Evolutionary conservation across 2,113 vertebrate genomes (phyloP).

Genomic region (Melanotaenia duboulayi): DNA sequence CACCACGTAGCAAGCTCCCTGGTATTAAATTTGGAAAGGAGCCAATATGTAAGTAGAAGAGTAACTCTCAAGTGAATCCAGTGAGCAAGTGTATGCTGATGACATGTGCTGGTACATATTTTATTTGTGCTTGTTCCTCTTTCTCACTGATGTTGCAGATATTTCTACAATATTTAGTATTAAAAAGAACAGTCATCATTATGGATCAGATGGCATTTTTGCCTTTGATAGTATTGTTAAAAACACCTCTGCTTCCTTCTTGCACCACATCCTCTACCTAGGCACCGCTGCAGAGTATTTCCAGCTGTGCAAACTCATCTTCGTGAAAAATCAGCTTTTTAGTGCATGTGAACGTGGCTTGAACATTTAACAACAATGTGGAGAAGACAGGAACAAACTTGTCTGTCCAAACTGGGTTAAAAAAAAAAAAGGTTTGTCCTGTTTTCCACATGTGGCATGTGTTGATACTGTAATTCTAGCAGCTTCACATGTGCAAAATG

Average conservation of each 20-base stretch:
- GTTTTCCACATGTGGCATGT: neutral
- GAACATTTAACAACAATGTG: neutral
- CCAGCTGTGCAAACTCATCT: slow-evolving; percentile 1
- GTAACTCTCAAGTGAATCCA: neutral
- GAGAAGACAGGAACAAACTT: neutral
- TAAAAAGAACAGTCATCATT: neutral
- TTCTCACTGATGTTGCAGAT: neutral
- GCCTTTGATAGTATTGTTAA: neutral
- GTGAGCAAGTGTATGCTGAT: neutral
- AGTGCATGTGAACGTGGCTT: neutral
- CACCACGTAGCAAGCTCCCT: neutral
- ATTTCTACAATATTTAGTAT: neutral
- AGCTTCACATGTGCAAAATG: slow-evolving; percentile 18
- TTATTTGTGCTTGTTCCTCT: neutral
- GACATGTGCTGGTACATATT: neutral
- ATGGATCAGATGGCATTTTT: neutral
- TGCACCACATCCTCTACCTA: neutral
- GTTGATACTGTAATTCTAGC: neutral
- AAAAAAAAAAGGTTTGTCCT: neutral
- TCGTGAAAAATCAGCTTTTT: neutral
- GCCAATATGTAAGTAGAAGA: neutral
- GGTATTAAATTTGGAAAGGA: neutral
- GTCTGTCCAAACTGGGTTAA: neutral
- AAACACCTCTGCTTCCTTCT: neutral
- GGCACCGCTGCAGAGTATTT: neutral